A percentile compares a stretch with the other conserved stretches of the same genome.
Evolutionary conservation across 1,140 invertebrate species (phyloP).

Genomic region (Chlorops oryzae): DNA sequence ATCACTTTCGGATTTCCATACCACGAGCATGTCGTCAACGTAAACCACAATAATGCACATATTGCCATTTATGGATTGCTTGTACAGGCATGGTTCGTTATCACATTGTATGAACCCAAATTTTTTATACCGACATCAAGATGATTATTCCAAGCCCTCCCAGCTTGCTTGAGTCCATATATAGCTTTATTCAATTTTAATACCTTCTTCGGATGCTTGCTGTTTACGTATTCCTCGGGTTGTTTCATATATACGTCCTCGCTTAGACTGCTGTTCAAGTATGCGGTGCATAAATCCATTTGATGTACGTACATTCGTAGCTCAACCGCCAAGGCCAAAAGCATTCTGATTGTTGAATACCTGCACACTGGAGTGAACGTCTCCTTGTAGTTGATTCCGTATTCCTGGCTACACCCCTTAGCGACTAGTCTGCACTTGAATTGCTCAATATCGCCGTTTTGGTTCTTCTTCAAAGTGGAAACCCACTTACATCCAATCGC

Average conservation of each 20-base stretch:
- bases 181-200: constrained; percentile 23
- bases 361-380: constrained; percentile 41
- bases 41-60: no score
- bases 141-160: constrained; percentile 25
- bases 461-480: no score
- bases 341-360: constrained; percentile 36
- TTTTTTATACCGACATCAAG: constrained; percentile 10
- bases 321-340: constrained; percentile 40
- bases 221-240: constrained; percentile 34
- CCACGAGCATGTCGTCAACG: no score
- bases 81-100: no score
- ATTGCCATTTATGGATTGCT: no score
- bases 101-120: no score
- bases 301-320: constrained; percentile 30
- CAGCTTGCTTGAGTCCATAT: constrained; percentile 34
- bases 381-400: constrained; percentile 41
- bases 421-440: constrained; percentile 46
- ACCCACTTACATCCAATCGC: no score
- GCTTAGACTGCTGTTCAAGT: constrained; percentile 46
- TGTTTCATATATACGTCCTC: constrained; percentile 48
- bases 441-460: no score
- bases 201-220: constrained; percentile 12
- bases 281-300: constrained; percentile 47
- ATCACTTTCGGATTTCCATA: no score
- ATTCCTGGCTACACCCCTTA: constrained; percentile 36